Evolutionary conservation across 2,888 invertebrate genomes (phyloP), one percentile per base, ranked within the genome.

Genomic region (Epiblema foenella): DNA sequence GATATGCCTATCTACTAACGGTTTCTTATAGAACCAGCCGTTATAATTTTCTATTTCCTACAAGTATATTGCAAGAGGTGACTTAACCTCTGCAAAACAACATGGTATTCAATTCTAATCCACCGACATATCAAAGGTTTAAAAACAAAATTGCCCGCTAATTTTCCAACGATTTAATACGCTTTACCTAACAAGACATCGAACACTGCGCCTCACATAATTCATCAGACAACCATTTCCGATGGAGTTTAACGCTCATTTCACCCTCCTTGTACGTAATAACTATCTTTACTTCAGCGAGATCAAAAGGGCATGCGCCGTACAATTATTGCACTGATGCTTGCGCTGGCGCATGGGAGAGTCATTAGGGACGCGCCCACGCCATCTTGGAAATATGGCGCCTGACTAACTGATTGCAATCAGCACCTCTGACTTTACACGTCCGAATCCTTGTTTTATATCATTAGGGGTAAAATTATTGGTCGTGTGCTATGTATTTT

Each of bases 241-340:
- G 76, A 77, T 78, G 87, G 84, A 87, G 84, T 90, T 91, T 91
- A 91, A 83, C 88, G 88, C 86, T 88, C 86, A 91, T 91, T 90
- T 89, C 89, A 89, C 88, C 90, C 91, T 89, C 85, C 85, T 88
- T 85, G 86, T 85, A 84, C 83, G 85, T 91, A 93, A 92, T 93
- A 92, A 92, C 91, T 89, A 90, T 89, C 89, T 87, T 89, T 89
- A 88, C 85, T 86, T 84, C 83, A 81, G 81, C 75, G 75, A 89
- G 92, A 91, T 92, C 92, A 93, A 91, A 67, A 93, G 93, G 92
- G 89, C 92, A 89, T 81, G 85, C 82, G 88, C 89, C 89, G 88
- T 86, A 90, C 91, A 91, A 92, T 93, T 91, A 93, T 90, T 87
- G 82, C 86, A 83, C 60, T 59, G 70, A 70, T 69, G 62, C 52